phyloP scores from a whole-genome alignment of 35 echinoderm and acorn worm species.

The Nesometra sesokonis region DNA sequence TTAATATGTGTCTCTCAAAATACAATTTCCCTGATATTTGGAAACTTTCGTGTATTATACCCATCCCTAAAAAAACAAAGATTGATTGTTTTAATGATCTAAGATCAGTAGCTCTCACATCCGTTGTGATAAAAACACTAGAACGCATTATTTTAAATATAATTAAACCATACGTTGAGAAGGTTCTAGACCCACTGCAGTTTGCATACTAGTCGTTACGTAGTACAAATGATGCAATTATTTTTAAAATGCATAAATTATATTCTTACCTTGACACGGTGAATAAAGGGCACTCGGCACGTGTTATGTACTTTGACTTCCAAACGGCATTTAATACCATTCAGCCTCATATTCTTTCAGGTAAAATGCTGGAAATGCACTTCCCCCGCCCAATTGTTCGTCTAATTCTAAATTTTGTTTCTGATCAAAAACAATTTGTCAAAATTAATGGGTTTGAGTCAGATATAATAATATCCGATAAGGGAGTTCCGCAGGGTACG shows the following conservation, averaged over 20 bases:
- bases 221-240: constrained; percentile 26
- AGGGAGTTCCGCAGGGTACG: constrained; percentile 33
- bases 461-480: constrained; percentile 1
- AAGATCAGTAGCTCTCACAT: constrained; percentile 33
- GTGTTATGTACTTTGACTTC: constrained; percentile 23
- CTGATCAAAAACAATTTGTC: constrained; percentile 20
- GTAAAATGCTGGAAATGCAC: too few species aligned
- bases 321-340: constrained; percentile 29
- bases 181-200: constrained; percentile 12
- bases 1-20: background rate
- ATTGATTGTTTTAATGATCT: constrained; percentile 61
- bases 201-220: constrained; percentile 22
- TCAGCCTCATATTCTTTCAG: background rate
- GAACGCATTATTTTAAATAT: constrained; percentile 19
- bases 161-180: constrained; percentile 2
- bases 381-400: too few species aligned
- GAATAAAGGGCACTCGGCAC: background rate
- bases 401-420: too few species aligned
- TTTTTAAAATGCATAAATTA: background rate
- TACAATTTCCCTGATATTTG: background rate
- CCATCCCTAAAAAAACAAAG: constrained; percentile 13
- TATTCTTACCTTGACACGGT: constrained; percentile 21
- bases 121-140: constrained; percentile 37
- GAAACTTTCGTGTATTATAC: constrained; percentile 24
- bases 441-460: background rate